These are phyloP conservation scores for Hycleus phaleratus DNA, from an alignment of 1,140 invertebrate species.

Conservation along the genomic window DNA sequence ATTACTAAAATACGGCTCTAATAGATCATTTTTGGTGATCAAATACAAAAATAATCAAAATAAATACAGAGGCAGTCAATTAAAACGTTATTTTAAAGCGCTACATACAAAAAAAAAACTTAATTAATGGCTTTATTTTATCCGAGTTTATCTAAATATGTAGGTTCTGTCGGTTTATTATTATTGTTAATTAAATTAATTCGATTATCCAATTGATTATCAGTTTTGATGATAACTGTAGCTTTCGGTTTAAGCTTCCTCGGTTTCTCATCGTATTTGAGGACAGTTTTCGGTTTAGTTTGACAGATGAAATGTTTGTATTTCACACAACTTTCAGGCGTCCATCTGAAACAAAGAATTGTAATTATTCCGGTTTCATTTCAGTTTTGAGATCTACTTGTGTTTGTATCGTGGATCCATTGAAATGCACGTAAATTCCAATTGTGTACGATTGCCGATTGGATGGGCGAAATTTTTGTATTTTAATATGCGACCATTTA, in stretches of 20 bases:
- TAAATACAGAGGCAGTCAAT: too few relatives aligned
- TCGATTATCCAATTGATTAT: not conserved
- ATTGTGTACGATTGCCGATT: slow-evolving; percentile 22
- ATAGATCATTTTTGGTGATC: too few relatives aligned
- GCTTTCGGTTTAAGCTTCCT: not conserved
- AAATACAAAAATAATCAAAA: too few relatives aligned
- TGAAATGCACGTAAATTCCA: slow-evolving; percentile 50
- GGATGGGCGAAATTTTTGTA: slow-evolving; percentile 47
- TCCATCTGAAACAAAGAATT: slow-evolving; percentile 46
- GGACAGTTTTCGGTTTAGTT: slow-evolving; percentile 43
- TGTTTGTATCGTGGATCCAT: slow-evolving; percentile 50
- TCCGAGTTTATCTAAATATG: too few relatives aligned
- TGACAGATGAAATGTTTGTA: slow-evolving; percentile 61
- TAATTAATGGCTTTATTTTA: too few relatives aligned
- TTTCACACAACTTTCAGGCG: slow-evolving; percentile 50
- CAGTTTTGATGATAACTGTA: not conserved
- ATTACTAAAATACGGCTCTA: too few relatives aligned
- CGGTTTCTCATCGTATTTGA: slow-evolving; percentile 6
- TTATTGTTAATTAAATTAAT: too few relatives aligned
- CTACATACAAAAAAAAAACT: too few relatives aligned
- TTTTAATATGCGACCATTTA: slow-evolving; percentile 43
- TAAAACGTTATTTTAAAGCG: too few relatives aligned
- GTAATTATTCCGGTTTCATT: not conserved
- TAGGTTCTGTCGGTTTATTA: too few relatives aligned
- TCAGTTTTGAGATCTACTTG: slow-evolving; percentile 41